Percentiles rank a stretch among this genome's conserved stretches.
Evolutionary conservation across 1,140 invertebrate genomes (phyloP).

Genomic region (Pachyrhynchus sulphureomaculatus): DNA sequence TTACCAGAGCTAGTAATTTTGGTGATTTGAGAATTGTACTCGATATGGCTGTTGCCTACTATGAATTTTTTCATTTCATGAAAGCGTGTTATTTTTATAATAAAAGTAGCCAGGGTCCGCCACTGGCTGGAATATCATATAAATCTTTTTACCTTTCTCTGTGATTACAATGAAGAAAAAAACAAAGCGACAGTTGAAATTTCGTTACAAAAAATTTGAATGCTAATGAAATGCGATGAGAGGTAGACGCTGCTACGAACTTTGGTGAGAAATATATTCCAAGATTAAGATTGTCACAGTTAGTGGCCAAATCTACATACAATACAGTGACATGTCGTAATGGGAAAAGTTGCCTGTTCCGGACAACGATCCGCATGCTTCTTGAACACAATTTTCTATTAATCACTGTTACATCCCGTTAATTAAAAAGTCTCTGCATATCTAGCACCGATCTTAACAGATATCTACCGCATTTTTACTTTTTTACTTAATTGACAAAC

Average conservation of each 20-base stretch:
- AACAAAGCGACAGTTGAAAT: constrained; percentile 19
- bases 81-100: too few species aligned
- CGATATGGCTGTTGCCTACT: too few species aligned
- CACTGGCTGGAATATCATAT: too few species aligned
- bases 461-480: constrained; percentile 39
- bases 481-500: constrained; percentile 42
- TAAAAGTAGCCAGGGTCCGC: too few species aligned
- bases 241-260: constrained; percentile 18
- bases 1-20: too few species aligned
- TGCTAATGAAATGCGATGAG: constrained; percentile 25
- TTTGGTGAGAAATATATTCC: constrained; percentile 43
- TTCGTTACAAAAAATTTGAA: constrained; percentile 4
- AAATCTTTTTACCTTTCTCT: not conserved
- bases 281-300: constrained; percentile 51
- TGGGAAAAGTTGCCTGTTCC: constrained; percentile 45
- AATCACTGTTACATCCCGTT: constrained; percentile 51
- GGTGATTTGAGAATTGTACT: too few species aligned
- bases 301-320: constrained; percentile 49
- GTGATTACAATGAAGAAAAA: not conserved
- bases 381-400: constrained; percentile 50
- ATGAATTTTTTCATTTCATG: too few species aligned
- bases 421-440: constrained; percentile 49
- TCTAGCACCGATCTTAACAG: constrained; percentile 42
- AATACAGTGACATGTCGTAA: constrained; percentile 51
- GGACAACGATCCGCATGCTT: constrained; percentile 43